These are phyloP conservation scores for Atherinomorus stipes DNA, from an alignment of 2,113 vertebrate species.

Conservation along the genomic window DNA sequence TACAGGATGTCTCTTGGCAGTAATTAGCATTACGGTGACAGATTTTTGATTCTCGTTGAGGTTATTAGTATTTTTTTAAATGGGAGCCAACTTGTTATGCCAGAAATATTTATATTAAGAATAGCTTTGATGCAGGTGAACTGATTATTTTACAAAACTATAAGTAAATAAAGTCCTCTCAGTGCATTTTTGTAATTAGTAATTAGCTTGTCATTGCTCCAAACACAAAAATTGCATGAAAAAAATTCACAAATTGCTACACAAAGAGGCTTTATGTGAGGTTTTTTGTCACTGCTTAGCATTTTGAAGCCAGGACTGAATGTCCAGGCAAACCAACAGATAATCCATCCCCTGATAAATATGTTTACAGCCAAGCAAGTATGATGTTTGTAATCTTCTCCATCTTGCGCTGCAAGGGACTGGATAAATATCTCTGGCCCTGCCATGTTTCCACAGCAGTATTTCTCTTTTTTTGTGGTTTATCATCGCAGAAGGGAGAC, in stretches of 20 bases:
- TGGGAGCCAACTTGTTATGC: constrained; percentile 36
- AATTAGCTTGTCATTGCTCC: neutral
- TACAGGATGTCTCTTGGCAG: constrained; percentile 31
- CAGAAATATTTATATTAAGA: constrained; percentile 28
- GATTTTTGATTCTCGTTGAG: constrained; percentile 40
- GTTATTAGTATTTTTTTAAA: constrained; percentile 29
- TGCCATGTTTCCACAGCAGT: constrained; percentile 39
- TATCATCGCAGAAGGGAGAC: constrained; percentile 20
- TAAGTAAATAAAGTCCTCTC: neutral
- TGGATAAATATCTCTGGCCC: constrained; percentile 60
- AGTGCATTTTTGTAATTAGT: neutral
- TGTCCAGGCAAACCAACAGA: constrained; percentile 41
- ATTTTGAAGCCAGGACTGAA: neutral
- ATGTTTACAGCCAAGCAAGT: constrained; percentile 67
- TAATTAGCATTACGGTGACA: constrained; percentile 60
- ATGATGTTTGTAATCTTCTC: constrained; percentile 70
- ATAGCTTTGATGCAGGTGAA: constrained; percentile 22
- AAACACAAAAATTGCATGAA: neutral
- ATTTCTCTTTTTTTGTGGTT: constrained; percentile 58
- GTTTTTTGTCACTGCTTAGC: constrained; percentile 37
- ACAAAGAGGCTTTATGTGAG: neutral
- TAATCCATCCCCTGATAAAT: constrained; percentile 65
- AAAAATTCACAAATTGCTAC: constrained; percentile 1
- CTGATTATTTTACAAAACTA: neutral
- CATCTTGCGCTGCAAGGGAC: constrained; percentile 49